Evolutionary conservation across 2,888 invertebrate genomes (phyloP).

Genomic region (Nomada fucata): DNA sequence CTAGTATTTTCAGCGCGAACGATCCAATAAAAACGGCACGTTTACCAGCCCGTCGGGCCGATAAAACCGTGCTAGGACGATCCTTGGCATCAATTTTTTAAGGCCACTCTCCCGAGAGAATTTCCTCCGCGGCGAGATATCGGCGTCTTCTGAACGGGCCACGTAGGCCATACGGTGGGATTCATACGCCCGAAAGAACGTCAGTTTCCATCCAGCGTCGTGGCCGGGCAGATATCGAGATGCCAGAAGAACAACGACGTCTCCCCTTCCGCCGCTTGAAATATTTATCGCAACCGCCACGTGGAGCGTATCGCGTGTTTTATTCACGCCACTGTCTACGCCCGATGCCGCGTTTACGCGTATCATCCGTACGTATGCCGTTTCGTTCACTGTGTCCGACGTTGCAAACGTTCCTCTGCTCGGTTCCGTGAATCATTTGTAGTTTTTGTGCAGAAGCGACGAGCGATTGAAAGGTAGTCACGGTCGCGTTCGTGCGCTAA

Average conservation of each 20-base stretch:
- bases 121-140: conserved; percentile 31
- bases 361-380: not conserved
- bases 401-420: not conserved
- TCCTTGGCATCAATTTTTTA: conserved; percentile 68
- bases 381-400: not conserved
- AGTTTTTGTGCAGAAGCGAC: no score
- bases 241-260: conserved; percentile 34
- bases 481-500: no score
- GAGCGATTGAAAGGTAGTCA: no score
- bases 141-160: not conserved
- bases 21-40: conserved; percentile 68
- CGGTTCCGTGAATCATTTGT: no score
- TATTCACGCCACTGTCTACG: conserved; percentile 41
- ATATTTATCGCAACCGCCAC: conserved; percentile 42
- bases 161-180: conserved; percentile 9
- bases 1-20: conserved; percentile 52
- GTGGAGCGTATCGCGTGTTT: conserved; percentile 36
- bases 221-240: not conserved
- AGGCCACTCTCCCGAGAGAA: conserved; percentile 51
- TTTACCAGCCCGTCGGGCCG: conserved; percentile 68
- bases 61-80: conserved; percentile 64
- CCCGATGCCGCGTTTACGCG: not conserved
- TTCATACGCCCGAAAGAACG: conserved; percentile 18
- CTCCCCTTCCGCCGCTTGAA: conserved; percentile 20
- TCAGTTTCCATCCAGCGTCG: not conserved